phyloP scores from a whole-genome alignment of 1,140 invertebrate species.

The Brachionus rotundiformis region DNA sequence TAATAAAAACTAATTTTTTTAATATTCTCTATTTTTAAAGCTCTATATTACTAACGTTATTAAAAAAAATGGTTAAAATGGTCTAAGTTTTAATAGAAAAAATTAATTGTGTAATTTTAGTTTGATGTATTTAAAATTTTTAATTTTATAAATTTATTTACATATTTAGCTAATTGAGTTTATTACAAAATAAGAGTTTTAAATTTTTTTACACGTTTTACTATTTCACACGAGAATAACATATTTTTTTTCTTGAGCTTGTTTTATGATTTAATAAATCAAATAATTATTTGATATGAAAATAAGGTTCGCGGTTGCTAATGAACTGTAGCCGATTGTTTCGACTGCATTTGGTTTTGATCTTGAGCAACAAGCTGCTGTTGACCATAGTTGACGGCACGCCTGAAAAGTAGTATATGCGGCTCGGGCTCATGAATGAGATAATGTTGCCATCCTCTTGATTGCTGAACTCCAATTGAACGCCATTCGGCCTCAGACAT shows the following conservation, averaged over 20 bases:
- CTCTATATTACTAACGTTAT: background rate
- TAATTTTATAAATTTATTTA: slow-evolving; percentile 33
- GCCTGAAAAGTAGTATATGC: slow-evolving; percentile 41
- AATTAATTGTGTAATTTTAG: no score
- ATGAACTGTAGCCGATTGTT: slow-evolving; percentile 30
- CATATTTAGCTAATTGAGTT: background rate
- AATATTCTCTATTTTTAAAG: background rate
- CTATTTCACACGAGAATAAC: background rate
- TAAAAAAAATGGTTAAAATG: no score
- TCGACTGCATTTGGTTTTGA: slow-evolving; percentile 34
- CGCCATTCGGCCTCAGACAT: slow-evolving; percentile 95
- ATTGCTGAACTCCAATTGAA: slow-evolving; percentile 89
- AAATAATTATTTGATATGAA: no score
- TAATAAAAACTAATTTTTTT: background rate
- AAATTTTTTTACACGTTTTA: background rate
- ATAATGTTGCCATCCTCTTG: slow-evolving; percentile 90
- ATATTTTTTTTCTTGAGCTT: background rate
- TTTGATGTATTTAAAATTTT: no score
- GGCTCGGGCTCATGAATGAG: slow-evolving; percentile 81
- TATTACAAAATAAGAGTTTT: background rate
- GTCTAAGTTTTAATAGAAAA: no score
- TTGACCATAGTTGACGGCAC: slow-evolving; percentile 31
- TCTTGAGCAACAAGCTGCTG: background rate
- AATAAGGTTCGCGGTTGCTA: no score
- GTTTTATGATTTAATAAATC: background rate